Base-by-base conservation (phyloP, 2,797 vertebrate genomes). In the Cynodonichthys magdalenae region DNA sequence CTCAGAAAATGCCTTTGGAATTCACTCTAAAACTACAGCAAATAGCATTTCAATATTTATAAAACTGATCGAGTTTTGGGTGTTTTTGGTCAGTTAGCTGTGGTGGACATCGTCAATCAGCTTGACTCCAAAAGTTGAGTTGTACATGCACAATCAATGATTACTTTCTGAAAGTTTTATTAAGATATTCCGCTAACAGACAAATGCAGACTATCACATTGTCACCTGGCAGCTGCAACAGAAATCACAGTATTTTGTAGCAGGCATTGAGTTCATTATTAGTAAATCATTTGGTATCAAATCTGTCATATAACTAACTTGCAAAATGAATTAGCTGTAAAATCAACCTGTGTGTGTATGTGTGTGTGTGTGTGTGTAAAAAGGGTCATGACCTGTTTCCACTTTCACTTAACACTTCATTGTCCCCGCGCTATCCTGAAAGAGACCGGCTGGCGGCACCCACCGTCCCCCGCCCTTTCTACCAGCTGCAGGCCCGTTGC, bases 401-500 rank as follows among this genome's bases (percentile, higher is more conserved):
- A 0, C 14, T 39, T 51, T 65, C 41, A 60, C 53, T 46, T 41
- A 47, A 14, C n/a, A 49, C 63, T 31, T 54, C 17, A 49, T 17
- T 31, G 50, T 64, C 56, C 73, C 2, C 63, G 12, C 34, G 15
- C n/a, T 48, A 61, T 83, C 69, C 69, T 71, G 39, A 77, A 80
- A 75, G 41, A 68, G 41, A 59, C 27, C 44, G 19, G 57, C 82
- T 69, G 24, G 24, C 24, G 24, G 24, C 24, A 24, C 81, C 85
- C 82, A 85, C 61, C 3, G 64, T 70, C 77, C 79, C 24, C 81
- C 66, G 7, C 71, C 81, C 79, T 64, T 63, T 71, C 69, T 71
- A 62, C 77, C 50, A 66, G 78, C 81, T 67, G 3, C 70, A 79
- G 69, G 66, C 62, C 59, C 5, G 81, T 84, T 88, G 53, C 76